Percentiles rank a stretch among this genome's conserved stretches.
These are phyloP conservation scores for Atrina japonica DNA, from an alignment of 2,888 invertebrate species.

Conservation along the genomic window DNA sequence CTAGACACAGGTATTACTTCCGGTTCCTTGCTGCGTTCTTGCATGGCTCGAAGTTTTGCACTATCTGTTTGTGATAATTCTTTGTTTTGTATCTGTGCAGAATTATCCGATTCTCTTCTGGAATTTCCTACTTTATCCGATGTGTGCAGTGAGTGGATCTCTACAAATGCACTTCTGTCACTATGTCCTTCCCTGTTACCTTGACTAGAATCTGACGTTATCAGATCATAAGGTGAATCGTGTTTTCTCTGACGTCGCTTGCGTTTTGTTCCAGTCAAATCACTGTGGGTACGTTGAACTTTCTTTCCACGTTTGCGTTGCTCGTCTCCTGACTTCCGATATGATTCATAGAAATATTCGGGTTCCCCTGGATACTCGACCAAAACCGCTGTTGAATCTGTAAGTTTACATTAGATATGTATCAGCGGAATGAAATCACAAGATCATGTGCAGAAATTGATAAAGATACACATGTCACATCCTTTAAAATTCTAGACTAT, in stretches of 20 bases:
- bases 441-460: too few relatives aligned
- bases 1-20: slow-evolving; percentile 17
- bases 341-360: slow-evolving; percentile 54
- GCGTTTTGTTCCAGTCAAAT: slow-evolving; percentile 43
- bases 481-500: too few relatives aligned
- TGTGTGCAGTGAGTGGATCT: slow-evolving; percentile 26
- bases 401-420: not conserved
- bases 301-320: slow-evolving; percentile 31
- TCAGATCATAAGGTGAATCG: slow-evolving; percentile 30
- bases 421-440: too few relatives aligned
- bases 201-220: not conserved
- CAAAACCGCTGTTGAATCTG: slow-evolving; percentile 52
- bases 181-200: slow-evolving; percentile 4
- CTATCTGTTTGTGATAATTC: slow-evolving; percentile 54
- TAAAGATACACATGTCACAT: too few relatives aligned
- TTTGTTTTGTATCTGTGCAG: slow-evolving; percentile 4
- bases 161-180: slow-evolving; percentile 26
- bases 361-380: slow-evolving; percentile 51
- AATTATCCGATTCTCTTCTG: slow-evolving; percentile 1
- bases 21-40: slow-evolving; percentile 46
- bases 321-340: slow-evolving; percentile 44
- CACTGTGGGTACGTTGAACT: slow-evolving; percentile 44
- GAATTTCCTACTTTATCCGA: not conserved
- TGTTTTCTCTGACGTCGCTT: slow-evolving; percentile 25
- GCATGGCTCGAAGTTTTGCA: slow-evolving; percentile 62